Percentiles rank a stretch among this genome's conserved stretches.
phyloP scores from a whole-genome alignment of 2,888 invertebrate genomes.

The Serrognathus titanus region DNA sequence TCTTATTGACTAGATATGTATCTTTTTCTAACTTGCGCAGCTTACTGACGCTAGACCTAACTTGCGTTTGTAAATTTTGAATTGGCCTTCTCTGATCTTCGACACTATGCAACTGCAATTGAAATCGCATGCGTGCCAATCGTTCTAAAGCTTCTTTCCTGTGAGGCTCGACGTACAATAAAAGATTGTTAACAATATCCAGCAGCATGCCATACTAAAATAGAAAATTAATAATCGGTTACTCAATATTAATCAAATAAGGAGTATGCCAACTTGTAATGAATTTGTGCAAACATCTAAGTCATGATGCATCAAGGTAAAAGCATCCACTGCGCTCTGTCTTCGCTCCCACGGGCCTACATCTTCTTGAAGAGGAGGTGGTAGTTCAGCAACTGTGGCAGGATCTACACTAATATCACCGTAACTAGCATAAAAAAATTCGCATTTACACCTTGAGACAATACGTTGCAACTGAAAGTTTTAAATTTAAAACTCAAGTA shows the following conservation, averaged over 20 bases:
- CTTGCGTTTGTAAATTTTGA: slow-evolving; percentile 83
- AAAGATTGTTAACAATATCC: slow-evolving; percentile 95
- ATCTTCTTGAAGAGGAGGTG: slow-evolving; percentile 65
- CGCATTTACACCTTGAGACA: slow-evolving; percentile 95
- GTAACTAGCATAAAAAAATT: slow-evolving; percentile 95
- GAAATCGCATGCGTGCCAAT: slow-evolving; percentile 90
- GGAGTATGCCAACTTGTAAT: slow-evolving; percentile 57
- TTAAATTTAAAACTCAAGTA: neutral
- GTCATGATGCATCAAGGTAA: slow-evolving; percentile 97
- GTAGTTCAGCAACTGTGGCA: slow-evolving; percentile 63
- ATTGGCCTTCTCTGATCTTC: slow-evolving; percentile 92
- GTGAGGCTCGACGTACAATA: slow-evolving; percentile 94
- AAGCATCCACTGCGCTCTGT: slow-evolving; percentile 91
- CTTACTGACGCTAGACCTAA: slow-evolving; percentile 72
- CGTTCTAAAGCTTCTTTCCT: slow-evolving; percentile 86
- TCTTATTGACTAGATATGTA: slow-evolving; percentile 80
- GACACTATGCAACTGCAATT: slow-evolving; percentile 84
- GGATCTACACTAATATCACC: slow-evolving; percentile 77
- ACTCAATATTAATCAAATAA: neutral
- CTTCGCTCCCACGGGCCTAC: slow-evolving; percentile 73
- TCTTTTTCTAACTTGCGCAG: slow-evolving; percentile 85
- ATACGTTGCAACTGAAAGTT: slow-evolving; percentile 83
- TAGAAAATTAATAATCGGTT: neutral
- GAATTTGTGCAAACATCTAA: slow-evolving; percentile 97
- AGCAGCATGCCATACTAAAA: slow-evolving; percentile 91